Evolutionary conservation across 2,888 invertebrate species (phyloP).

Genomic region (Amphimallon solstitiale): DNA sequence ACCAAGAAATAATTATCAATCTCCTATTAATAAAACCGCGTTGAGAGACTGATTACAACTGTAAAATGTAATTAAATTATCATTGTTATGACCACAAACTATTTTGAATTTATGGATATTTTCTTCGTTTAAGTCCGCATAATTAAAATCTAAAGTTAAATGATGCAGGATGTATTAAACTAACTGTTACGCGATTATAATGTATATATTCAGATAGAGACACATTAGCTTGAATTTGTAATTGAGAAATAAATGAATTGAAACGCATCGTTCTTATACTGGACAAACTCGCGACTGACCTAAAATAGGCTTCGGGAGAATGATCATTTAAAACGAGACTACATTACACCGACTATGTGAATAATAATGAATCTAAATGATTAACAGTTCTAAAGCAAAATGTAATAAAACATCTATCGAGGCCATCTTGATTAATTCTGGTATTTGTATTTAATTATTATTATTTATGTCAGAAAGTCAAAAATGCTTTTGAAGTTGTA

Average conservation of each 20-base stretch:
- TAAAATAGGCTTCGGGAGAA: not conserved
- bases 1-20: not conserved
- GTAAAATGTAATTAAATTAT: conserved; percentile 22
- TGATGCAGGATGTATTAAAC: conserved; percentile 20
- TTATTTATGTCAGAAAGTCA: no score
- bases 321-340: not conserved
- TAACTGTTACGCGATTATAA: conserved; percentile 20
- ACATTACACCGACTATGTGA: not conserved
- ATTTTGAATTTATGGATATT: conserved; percentile 1
- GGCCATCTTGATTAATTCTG: no score
- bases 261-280: no score
- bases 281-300: not conserved
- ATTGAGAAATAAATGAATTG: no score
- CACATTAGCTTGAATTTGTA: not conserved
- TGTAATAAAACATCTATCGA: no score
- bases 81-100: conserved; percentile 3
- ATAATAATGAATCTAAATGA: conserved; percentile 11
- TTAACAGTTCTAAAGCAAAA: not conserved
- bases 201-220: no score
- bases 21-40: conserved; percentile 3
- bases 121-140: not conserved
- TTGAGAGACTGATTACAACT: conserved; percentile 8
- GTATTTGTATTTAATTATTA: no score
- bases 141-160: conserved; percentile 7
- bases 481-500: no score